phyloP scores from a whole-genome alignment of 2,113 vertebrate species.

The Pseudonaja textilis region DNA sequence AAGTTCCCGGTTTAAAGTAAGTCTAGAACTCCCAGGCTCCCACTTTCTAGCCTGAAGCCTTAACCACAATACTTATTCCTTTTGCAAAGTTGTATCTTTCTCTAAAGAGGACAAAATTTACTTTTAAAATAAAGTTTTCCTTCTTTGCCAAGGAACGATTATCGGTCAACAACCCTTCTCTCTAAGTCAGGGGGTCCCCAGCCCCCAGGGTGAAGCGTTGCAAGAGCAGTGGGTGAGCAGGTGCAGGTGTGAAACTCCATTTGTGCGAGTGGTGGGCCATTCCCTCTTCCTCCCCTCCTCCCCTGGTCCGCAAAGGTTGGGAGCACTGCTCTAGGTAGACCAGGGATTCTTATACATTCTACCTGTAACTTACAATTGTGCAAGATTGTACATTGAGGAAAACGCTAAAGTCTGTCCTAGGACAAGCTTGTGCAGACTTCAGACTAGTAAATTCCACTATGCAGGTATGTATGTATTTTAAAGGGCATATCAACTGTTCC shows the following conservation, averaged over 20 bases:
- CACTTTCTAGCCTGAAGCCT: background rate
- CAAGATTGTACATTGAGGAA: background rate
- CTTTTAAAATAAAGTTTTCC: background rate
- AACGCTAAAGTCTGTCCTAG: background rate
- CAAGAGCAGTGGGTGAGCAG: background rate
- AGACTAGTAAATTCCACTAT: background rate
- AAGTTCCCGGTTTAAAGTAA: background rate
- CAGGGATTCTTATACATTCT: background rate
- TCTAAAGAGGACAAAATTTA: background rate
- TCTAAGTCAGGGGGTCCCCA: background rate
- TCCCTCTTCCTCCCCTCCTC: background rate
- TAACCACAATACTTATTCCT: background rate
- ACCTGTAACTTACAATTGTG: background rate
- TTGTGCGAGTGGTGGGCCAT: background rate
- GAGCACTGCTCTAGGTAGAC: background rate
- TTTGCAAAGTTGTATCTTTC: background rate
- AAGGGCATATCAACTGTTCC: background rate
- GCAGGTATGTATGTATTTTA: background rate
- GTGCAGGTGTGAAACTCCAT: accelerated
- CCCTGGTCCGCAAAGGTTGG: background rate
- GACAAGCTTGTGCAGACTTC: background rate
- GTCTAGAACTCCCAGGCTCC: background rate
- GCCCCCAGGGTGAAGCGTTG: background rate
- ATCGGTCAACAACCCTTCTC: background rate
- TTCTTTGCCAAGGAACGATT: background rate